Conservation (phyloP, 1,140 invertebrate species). For the Phocides pigmalion region DNA sequence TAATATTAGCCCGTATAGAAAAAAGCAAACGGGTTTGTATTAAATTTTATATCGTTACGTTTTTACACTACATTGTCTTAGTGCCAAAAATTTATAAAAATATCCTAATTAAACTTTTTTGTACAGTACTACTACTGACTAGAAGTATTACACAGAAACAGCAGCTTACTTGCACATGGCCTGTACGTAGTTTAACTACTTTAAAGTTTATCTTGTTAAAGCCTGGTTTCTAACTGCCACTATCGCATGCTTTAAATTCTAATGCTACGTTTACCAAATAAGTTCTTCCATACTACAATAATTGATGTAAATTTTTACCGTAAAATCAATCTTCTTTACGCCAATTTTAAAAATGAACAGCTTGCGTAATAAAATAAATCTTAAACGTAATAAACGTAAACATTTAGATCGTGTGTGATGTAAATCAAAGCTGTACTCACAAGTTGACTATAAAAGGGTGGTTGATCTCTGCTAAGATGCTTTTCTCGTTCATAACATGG, state of each 20-base stretch:
- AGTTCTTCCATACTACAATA: background rate
- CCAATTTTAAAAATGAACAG: background rate
- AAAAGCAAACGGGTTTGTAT: too few species aligned
- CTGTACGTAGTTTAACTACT: too few species aligned
- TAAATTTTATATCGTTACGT: too few species aligned
- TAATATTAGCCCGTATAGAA: too few species aligned
- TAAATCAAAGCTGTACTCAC: constrained; percentile 86
- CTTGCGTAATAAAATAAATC: background rate
- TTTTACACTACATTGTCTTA: too few species aligned
- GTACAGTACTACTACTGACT: too few species aligned
- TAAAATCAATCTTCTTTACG: background rate
- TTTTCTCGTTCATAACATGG: constrained; percentile 97
- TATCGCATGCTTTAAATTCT: background rate
- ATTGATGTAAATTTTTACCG: background rate
- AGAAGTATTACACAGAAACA: too few species aligned
- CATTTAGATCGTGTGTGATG: background rate
- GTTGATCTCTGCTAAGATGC: constrained; percentile 93
- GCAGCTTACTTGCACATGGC: too few species aligned
- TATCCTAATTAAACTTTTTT: too few species aligned
- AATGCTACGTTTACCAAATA: too few species aligned
- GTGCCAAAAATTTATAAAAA: too few species aligned
- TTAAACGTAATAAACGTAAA: background rate
- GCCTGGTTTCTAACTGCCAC: background rate
- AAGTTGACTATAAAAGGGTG: constrained; percentile 98
- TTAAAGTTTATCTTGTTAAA: too few species aligned